phyloP scores from a whole-genome alignment of 2,888 invertebrate species.

The Geophilus truncorum region DNA sequence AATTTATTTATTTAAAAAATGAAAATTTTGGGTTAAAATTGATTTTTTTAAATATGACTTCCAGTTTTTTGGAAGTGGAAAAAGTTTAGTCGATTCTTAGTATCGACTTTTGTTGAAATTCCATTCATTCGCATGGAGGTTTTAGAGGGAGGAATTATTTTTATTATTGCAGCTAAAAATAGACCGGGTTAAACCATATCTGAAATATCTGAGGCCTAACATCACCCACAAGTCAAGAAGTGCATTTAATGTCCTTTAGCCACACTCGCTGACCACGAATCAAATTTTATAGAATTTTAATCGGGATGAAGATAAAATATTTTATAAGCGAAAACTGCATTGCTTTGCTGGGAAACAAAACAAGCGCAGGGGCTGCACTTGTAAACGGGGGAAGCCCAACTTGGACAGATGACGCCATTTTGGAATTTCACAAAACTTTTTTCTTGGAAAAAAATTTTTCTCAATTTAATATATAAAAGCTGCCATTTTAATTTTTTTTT shows the following conservation, averaged over 20 bases:
- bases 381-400: not conserved
- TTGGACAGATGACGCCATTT: too few species aligned
- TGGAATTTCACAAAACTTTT: not conserved
- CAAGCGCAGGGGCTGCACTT: not conserved
- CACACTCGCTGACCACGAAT: too few species aligned
- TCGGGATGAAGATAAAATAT: too few species aligned
- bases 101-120: not conserved
- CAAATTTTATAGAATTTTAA: not conserved
- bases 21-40: too few species aligned
- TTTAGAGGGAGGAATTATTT: not conserved
- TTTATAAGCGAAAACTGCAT: not conserved
- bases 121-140: not conserved
- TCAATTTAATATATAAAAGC: too few species aligned
- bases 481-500: too few species aligned
- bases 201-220: not conserved
- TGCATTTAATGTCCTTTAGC: not conserved
- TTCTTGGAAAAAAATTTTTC: not conserved
- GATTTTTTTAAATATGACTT: not conserved
- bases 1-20: too few species aligned
- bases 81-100: not conserved
- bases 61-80: too few species aligned
- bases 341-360: not conserved
- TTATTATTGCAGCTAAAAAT: constrained; percentile 3
- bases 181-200: not conserved
- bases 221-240: not conserved